Conservation (phyloP, 2,113 vertebrate species). For the Thymallus thymallus region DNA sequence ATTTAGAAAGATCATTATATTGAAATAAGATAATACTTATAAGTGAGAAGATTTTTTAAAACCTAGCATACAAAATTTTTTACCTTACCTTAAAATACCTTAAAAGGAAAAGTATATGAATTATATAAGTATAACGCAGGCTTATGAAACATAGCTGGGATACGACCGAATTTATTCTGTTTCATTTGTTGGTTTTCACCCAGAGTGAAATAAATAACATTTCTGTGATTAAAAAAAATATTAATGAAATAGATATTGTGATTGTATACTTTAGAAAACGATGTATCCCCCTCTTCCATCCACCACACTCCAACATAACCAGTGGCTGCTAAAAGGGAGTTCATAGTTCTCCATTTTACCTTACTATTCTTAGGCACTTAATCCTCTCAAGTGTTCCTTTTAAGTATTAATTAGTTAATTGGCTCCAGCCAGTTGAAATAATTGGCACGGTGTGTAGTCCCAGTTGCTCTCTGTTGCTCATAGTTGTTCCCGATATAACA, state of each 20-base stretch:
- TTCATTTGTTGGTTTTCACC: conserved; percentile 39
- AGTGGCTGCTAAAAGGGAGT: background rate
- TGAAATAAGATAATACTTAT: conserved; percentile 69
- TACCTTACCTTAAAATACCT: conserved; percentile 65
- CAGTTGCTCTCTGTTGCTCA: too few relatives aligned
- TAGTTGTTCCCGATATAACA: too few relatives aligned
- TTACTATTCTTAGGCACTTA: background rate
- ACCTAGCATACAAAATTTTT: conserved; percentile 78
- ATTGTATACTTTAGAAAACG: conserved; percentile 39
- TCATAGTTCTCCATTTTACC: background rate
- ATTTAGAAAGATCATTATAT: conserved; percentile 63
- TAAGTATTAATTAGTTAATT: too few relatives aligned
- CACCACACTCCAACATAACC: background rate
- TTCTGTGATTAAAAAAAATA: conserved; percentile 66
- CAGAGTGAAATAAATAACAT: conserved; percentile 55
- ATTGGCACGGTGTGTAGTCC: background rate
- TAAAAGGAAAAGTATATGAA: conserved; percentile 63
- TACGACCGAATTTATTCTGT: conserved; percentile 48
- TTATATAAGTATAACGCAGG: conserved; percentile 57
- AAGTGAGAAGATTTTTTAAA: conserved; percentile 67
- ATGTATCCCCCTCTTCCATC: conserved; percentile 5
- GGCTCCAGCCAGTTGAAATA: background rate
- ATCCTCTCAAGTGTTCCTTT: background rate
- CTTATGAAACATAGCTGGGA: conserved; percentile 58
- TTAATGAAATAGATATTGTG: conserved; percentile 59